Percentiles rank a stretch among this genome's conserved stretches.
These are phyloP conservation scores for Zeuzera pyrina DNA, from an alignment of 2,888 invertebrate genomes.

Conservation along the genomic window DNA sequence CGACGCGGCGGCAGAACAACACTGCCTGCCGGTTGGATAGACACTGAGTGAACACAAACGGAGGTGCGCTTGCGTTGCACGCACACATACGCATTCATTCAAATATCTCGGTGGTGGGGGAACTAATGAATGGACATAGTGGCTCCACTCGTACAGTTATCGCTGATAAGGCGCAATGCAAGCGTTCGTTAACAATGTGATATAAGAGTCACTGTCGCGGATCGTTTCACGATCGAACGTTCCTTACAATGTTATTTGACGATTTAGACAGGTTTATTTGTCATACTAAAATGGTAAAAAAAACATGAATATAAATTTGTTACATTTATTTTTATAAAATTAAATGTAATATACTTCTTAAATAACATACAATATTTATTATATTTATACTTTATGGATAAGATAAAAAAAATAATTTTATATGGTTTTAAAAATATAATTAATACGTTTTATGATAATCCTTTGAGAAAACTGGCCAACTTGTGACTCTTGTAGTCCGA, in stretches of 20 bases:
- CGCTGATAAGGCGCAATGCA: constrained; percentile 55
- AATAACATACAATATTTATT: not conserved
- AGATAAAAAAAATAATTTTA: not conserved
- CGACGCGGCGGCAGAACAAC: constrained; percentile 31
- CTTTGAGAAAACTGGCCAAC: constrained; percentile 76
- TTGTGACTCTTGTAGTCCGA: constrained; percentile 95
- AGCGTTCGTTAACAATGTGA: constrained; percentile 37
- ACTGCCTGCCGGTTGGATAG: constrained; percentile 40
- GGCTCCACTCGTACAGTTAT: constrained; percentile 52
- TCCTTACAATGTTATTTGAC: no score
- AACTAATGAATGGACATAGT: constrained; percentile 72
- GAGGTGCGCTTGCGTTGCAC: constrained; percentile 53
- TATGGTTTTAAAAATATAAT: no score
- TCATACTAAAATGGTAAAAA: no score
- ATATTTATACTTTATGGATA: not conserved
- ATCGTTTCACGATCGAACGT: constrained; percentile 21
- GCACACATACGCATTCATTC: constrained; percentile 54
- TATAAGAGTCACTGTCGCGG: constrained; percentile 14
- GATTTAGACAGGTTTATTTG: no score
- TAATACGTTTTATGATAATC: constrained; percentile 47
- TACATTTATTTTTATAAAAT: not conserved
- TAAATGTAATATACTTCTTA: not conserved
- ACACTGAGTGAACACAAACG: constrained; percentile 37
- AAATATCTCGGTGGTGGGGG: constrained; percentile 41
- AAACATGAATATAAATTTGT: not conserved